Base-by-base conservation (phyloP, 2,797 vertebrate species). In the Florisuga fusca region DNA sequence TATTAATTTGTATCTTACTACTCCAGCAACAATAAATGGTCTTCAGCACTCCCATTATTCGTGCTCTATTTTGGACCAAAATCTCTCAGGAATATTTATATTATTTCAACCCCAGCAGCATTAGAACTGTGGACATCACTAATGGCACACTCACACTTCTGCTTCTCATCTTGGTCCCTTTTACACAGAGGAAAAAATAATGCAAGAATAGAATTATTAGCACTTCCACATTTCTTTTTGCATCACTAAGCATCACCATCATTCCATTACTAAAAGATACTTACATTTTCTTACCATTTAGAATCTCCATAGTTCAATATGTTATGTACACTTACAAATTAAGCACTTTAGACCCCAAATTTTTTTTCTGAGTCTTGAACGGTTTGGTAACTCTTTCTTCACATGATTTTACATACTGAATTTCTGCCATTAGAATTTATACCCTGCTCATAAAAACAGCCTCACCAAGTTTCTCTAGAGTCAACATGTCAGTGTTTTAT, bases 1-100 rank as follows among this genome's bases (percentile, higher is more conserved):
- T 91, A 94, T 94, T 97, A 93, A 96, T 97, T 93, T 92, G 82
- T 86, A 81, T 91, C 69, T 93, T 86, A 87, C 76, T 71, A 73
- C 58, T 87, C 23, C 86, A 93, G 62, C 58, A 95, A 73, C 73
- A 91, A 68, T 71, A 92, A 95, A 83, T 31, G 48, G 63, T 69
- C 68, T 85, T 85, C 68, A 67, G 21, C 20, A 26, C 57, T 76
- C 51, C 45, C 41, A 55, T 29, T 78, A 84, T 81, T 69, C 73
- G 36, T 63, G 27, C 34, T 92, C n/a, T 51, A 69, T 75, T 92
- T 88, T 90, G 63, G 58, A 81, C 31, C 62, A 84, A 91, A 88
- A 73, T 84, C 19, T 69, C 82, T 76, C 16, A 48, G 79, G 43
- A 85, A 59, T 89, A 73, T 72, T 69, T 53, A 75, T 7, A 62